Conservation (phyloP, 2,113 vertebrate species). For the Barbus barbus region DNA sequence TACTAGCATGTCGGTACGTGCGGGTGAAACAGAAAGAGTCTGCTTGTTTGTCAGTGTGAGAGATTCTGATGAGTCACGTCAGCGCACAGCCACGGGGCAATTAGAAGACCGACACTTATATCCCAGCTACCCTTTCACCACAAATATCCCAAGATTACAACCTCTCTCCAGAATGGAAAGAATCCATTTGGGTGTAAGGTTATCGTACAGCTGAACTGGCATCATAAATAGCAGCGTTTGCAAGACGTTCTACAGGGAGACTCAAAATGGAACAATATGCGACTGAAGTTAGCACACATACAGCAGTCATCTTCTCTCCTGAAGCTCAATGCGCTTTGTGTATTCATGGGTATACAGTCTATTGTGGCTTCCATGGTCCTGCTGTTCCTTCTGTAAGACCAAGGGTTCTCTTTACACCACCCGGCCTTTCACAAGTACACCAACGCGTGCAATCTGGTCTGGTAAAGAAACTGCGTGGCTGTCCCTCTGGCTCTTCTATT, state of each 20-base stretch:
- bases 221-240: slow-evolving; percentile 13
- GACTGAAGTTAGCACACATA: slow-evolving; percentile 65
- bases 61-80: slow-evolving; percentile 71
- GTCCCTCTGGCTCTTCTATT: slow-evolving; percentile 10
- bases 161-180: not conserved
- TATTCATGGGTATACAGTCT: slow-evolving; percentile 48
- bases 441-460: slow-evolving; percentile 27
- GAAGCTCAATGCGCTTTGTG: slow-evolving; percentile 63
- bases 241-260: slow-evolving; percentile 21
- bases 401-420: slow-evolving; percentile 35
- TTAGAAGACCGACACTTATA: not conserved
- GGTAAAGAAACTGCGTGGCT: not conserved
- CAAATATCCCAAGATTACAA: not conserved
- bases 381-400: slow-evolving; percentile 47
- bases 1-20: slow-evolving; percentile 65
- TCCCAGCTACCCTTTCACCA: slow-evolving; percentile 3
- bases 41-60: slow-evolving; percentile 20
- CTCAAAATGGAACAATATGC: slow-evolving; percentile 68
- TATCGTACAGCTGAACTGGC: not conserved
- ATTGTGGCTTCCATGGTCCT: slow-evolving; percentile 45
- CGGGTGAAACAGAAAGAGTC: slow-evolving; percentile 36
- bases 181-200: slow-evolving; percentile 15
- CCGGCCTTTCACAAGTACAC: slow-evolving; percentile 33
- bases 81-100: not conserved
- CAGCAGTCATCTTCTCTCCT: slow-evolving; percentile 62